Evolutionary conservation across 1,140 invertebrate species (phyloP).

Genomic region (Whitmania pigra): DNA sequence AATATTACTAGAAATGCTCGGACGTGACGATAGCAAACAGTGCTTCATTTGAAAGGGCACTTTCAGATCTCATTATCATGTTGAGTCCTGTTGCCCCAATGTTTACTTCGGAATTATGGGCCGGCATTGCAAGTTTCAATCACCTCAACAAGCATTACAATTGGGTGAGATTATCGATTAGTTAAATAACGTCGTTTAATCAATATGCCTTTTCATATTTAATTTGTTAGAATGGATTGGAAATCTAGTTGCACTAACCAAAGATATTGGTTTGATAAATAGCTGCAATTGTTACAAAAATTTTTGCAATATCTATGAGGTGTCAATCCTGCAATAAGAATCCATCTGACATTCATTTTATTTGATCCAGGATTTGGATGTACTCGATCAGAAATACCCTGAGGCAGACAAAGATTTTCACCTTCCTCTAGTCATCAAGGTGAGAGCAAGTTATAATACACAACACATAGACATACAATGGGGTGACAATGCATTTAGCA

Average conservation of each 20-base stretch:
- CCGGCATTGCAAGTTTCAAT: slow-evolving; percentile 48
- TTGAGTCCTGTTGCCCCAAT: slow-evolving; percentile 72
- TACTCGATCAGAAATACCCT: slow-evolving; percentile 58
- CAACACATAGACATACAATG: not conserved
- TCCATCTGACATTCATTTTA: slow-evolving; percentile 20
- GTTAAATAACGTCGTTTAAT: slow-evolving; percentile 21
- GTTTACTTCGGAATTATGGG: slow-evolving; percentile 79
- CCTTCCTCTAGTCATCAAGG: slow-evolving; percentile 28
- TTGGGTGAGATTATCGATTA: slow-evolving; percentile 15
- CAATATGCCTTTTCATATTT: too few species aligned
- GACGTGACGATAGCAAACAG: slow-evolving; percentile 46
- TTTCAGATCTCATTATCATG: slow-evolving; percentile 68
- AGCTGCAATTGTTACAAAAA: too few species aligned
- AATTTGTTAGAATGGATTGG: not conserved
- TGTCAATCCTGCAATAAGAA: too few species aligned
- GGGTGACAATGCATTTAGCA: too few species aligned
- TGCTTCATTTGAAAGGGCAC: slow-evolving; percentile 61
- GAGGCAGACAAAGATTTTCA: slow-evolving; percentile 57
- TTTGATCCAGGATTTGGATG: slow-evolving; percentile 34
- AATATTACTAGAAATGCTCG: slow-evolving; percentile 28
- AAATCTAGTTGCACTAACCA: not conserved
- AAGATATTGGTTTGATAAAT: slow-evolving; percentile 34
- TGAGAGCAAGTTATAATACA: slow-evolving; percentile 49
- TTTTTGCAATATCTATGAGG: too few species aligned
- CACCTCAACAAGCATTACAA: slow-evolving; percentile 17